These are phyloP conservation scores for Muscina levida DNA, from an alignment of 2,888 invertebrate species.

Conservation along the genomic window DNA sequence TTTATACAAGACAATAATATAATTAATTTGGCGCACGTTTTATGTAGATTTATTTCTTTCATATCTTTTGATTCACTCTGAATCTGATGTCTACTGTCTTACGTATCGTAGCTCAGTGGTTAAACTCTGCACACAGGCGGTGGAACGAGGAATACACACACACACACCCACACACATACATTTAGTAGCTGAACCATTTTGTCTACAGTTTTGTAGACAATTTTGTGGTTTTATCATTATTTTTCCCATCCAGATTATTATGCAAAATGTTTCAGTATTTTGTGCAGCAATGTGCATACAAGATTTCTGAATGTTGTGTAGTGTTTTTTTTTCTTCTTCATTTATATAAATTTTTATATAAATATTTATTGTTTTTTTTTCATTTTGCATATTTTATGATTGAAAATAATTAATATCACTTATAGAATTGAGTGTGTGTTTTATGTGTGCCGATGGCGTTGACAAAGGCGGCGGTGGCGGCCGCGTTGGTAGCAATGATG, in stretches of 20 bases:
- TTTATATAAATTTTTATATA: neutral
- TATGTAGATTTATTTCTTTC: conserved; percentile 38
- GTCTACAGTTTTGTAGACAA: conserved; percentile 27
- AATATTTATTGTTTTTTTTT: conserved; percentile 1
- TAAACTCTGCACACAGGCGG: neutral
- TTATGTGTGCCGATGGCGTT: neutral
- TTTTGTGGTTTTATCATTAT: conserved; percentile 34
- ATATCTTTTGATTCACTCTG: conserved; percentile 24
- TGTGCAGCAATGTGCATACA: conserved; percentile 43
- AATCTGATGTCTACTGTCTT: neutral
- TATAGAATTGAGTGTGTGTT: neutral
- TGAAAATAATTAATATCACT: conserved; percentile 22
- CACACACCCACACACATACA: too few relatives aligned
- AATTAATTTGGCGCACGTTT: conserved; percentile 63
- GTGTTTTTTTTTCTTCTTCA: neutral
- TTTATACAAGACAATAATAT: conserved; percentile 27
- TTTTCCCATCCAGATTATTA: conserved; percentile 37
- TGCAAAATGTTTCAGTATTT: conserved; percentile 41
- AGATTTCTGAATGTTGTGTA: neutral
- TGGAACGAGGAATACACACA: neutral
- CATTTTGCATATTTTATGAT: conserved; percentile 30
- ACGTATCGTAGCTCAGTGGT: neutral
- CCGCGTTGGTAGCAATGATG: neutral
- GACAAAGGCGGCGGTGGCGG: conserved; percentile 3
- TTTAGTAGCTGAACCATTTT: neutral